A percentile compares a stretch with the other conserved stretches of the same genome.
Evolutionary conservation across 2,113 vertebrate genomes (phyloP).

Genomic region (Chaetodon trifascialis): DNA sequence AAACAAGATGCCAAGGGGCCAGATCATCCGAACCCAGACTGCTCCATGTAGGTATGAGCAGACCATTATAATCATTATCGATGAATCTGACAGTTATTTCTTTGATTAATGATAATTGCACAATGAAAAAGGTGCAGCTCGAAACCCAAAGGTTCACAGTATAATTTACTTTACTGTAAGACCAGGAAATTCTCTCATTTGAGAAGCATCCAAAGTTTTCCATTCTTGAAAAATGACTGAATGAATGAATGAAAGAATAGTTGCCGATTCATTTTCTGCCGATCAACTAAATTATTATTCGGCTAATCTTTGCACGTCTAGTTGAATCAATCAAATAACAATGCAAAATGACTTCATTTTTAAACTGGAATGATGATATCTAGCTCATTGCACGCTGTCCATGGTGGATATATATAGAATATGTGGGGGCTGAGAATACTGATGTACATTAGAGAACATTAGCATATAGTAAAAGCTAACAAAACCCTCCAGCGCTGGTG

Average conservation of each 20-base stretch:
- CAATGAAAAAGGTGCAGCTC: neutral
- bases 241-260: neutral
- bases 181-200: neutral
- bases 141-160: neutral
- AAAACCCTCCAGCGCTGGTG: conserved; percentile 24
- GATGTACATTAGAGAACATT: neutral
- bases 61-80: neutral
- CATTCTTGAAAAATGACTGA: neutral
- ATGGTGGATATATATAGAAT: neutral
- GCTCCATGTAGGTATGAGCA: neutral
- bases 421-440: neutral
- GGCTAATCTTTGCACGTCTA: neutral
- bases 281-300: neutral
- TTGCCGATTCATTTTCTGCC: neutral
- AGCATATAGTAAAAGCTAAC: conserved; percentile 2
- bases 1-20: neutral
- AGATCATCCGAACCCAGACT: neutral
- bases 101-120: neutral
- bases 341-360: neutral
- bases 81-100: neutral
- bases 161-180: neutral
- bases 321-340: neutral
- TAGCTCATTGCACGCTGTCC: neutral
- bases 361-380: neutral
- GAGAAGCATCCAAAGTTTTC: neutral